Conservation (phyloP, 2,113 vertebrate genomes). For the Nibea coibor region DNA sequence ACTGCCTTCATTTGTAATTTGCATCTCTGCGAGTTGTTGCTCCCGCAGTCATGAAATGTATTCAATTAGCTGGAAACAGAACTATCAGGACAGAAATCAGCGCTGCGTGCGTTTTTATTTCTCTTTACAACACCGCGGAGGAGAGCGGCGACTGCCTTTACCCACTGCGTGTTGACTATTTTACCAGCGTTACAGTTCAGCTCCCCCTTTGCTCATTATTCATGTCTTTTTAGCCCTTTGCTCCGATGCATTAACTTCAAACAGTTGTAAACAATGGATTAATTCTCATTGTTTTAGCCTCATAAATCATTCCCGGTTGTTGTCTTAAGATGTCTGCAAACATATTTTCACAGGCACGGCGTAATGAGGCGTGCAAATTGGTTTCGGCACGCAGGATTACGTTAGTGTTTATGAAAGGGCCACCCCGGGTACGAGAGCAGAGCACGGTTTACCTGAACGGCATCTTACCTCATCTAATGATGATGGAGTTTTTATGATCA, state of each 20-base stretch:
- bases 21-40: background rate
- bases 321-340: slow-evolving; percentile 53
- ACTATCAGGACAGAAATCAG: background rate
- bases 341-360: slow-evolving; percentile 14
- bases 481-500: slow-evolving; percentile 35
- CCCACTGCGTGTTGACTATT: background rate
- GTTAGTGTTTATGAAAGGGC: slow-evolving; percentile 25
- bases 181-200: slow-evolving; percentile 18
- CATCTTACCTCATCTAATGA: slow-evolving; percentile 30
- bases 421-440: slow-evolving; percentile 16
- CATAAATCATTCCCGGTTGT: slow-evolving; percentile 65
- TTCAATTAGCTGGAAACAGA: background rate
- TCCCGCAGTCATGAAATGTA: background rate
- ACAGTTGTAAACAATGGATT: slow-evolving; percentile 53
- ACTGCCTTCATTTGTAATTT: background rate
- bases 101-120: background rate
- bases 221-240: slow-evolving; percentile 48
- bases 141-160: background rate
- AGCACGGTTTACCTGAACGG: slow-evolving; percentile 34
- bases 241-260: slow-evolving; percentile 55
- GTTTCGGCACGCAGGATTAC: slow-evolving; percentile 60
- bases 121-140: background rate
- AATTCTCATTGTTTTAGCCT: slow-evolving; percentile 51
- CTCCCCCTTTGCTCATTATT: slow-evolving; percentile 42
- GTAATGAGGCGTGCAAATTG: slow-evolving; percentile 70